phyloP scores from a whole-genome alignment of 2,113 vertebrate genomes.

The Hassar affinis region DNA sequence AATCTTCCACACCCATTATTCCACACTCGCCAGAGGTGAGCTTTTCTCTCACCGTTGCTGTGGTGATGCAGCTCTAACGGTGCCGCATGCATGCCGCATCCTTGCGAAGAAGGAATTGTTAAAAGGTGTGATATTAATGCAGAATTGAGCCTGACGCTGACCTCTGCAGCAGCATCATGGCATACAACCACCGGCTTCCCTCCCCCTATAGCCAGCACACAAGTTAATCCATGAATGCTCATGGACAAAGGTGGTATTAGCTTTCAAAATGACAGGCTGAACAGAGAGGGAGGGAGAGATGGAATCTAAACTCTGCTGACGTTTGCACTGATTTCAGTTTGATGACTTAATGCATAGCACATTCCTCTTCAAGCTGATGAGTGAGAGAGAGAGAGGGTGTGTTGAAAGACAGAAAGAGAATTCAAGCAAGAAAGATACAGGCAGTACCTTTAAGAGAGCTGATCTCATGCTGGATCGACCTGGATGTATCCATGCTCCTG shows the following conservation, averaged over 20 bases:
- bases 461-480: slow-evolving; percentile 91
- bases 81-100: slow-evolving; percentile 69
- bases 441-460: slow-evolving; percentile 86
- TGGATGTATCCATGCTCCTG: slow-evolving; percentile 73
- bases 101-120: slow-evolving; percentile 20
- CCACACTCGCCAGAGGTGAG: background rate
- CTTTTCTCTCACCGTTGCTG: slow-evolving; percentile 52
- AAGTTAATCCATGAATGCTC: slow-evolving; percentile 38
- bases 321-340: slow-evolving; percentile 10
- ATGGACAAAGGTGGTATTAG: slow-evolving; percentile 56
- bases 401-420: background rate
- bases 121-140: background rate
- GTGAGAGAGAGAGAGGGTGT: background rate
- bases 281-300: slow-evolving; percentile 17
- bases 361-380: background rate
- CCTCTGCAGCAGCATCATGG: slow-evolving; percentile 14
- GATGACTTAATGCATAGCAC: background rate
- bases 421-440: slow-evolving; percentile 12
- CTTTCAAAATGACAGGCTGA: slow-evolving; percentile 19
- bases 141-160: background rate
- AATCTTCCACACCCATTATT: slow-evolving; percentile 10
- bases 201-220: slow-evolving; percentile 21
- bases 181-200: background rate
- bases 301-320: slow-evolving; percentile 34
- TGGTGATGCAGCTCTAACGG: slow-evolving; percentile 64